Percentiles rank a stretch among this genome's conserved stretches.
Evolutionary conservation across 2,888 invertebrate species (phyloP).

Genomic region (Heliconius charithonia): DNA sequence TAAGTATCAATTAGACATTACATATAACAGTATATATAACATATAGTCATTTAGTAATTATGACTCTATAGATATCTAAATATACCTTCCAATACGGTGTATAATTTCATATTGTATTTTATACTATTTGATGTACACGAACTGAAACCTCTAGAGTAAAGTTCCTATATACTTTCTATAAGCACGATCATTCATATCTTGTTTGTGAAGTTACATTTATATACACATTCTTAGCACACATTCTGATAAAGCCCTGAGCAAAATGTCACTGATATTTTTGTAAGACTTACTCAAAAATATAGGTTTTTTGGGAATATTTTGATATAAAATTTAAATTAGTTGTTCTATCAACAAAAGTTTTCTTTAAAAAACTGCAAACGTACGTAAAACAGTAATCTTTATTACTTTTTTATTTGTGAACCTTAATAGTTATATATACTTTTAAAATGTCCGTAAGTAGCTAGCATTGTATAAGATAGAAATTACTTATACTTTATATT

Average conservation of each 20-base stretch:
- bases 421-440: background rate
- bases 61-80: slow-evolving; percentile 18
- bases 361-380: background rate
- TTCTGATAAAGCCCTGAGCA: background rate
- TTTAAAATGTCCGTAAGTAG: background rate
- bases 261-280: slow-evolving; percentile 13
- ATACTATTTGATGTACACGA: slow-evolving; percentile 22
- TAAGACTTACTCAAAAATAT: background rate
- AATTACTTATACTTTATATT: background rate
- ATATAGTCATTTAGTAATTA: background rate
- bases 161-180: slow-evolving; percentile 32
- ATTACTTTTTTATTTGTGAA: background rate
- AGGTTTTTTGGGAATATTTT: background rate
- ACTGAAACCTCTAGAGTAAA: slow-evolving; percentile 17
- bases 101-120: slow-evolving; percentile 26
- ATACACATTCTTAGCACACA: background rate
- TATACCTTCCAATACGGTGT: slow-evolving; percentile 18
- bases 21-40: background rate
- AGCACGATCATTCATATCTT: slow-evolving; percentile 3
- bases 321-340: background rate
- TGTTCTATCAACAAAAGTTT: background rate
- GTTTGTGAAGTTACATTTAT: background rate
- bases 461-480: background rate
- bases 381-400: background rate
- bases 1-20: slow-evolving; percentile 3